phyloP scores from a whole-genome alignment of 2,888 invertebrate species.

The Drosophila kanekoi region DNA sequence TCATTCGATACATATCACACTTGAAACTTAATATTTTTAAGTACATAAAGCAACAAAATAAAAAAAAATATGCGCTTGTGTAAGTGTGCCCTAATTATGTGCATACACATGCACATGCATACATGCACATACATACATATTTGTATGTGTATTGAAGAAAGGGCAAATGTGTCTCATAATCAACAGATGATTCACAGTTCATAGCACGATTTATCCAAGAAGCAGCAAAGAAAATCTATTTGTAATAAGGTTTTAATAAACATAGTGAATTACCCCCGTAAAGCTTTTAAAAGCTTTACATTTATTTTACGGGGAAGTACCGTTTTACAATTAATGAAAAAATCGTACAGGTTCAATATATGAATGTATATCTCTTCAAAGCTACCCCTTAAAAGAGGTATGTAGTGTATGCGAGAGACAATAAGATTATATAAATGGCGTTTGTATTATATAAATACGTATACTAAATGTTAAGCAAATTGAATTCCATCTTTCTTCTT shows the following conservation, averaged over 20 bases:
- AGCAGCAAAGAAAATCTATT: background rate
- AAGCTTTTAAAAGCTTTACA: background rate
- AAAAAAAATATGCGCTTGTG: background rate
- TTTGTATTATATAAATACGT: no score
- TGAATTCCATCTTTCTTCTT: no score
- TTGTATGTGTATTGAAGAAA: background rate
- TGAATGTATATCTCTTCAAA: no score
- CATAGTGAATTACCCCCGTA: no score
- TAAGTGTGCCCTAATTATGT: slow-evolving; percentile 4
- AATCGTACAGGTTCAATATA: background rate
- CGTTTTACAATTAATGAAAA: background rate
- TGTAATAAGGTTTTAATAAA: background rate
- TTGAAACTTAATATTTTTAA: slow-evolving; percentile 35
- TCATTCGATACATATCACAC: slow-evolving; percentile 34
- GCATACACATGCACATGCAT: background rate
- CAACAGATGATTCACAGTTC: slow-evolving; percentile 1
- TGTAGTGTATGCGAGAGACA: no score
- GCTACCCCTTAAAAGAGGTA: no score
- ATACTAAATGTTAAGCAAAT: no score
- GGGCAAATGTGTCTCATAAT: background rate
- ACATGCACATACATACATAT: background rate
- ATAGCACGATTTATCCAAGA: background rate
- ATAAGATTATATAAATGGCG: no score
- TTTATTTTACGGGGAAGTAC: slow-evolving; percentile 6
- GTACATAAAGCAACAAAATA: background rate